Evolutionary conservation across 2,888 invertebrate genomes (phyloP).

Genomic region (Pollenia labialis): DNA sequence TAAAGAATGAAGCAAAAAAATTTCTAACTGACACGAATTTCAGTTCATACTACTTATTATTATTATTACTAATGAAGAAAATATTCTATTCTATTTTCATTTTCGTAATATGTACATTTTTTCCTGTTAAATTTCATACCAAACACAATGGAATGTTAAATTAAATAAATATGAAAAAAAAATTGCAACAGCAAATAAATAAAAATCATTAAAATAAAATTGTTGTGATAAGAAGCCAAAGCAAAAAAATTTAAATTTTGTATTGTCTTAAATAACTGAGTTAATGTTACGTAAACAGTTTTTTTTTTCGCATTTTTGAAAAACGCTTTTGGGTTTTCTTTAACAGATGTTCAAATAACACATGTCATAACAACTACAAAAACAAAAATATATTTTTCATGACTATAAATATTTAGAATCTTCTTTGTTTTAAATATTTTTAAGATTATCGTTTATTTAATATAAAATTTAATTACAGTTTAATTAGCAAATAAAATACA

Average conservation of each 20-base stretch:
- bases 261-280: constrained; percentile 43
- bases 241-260: constrained; percentile 41
- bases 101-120: constrained; percentile 38
- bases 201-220: constrained; percentile 15
- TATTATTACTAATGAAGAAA: constrained; percentile 65
- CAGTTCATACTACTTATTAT: constrained; percentile 21
- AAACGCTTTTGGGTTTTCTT: constrained; percentile 11
- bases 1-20: constrained; percentile 1
- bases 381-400: neutral
- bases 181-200: constrained; percentile 11
- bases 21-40: constrained; percentile 63
- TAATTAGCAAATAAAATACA: constrained; percentile 8
- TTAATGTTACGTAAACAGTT: constrained; percentile 10
- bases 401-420: constrained; percentile 10
- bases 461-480: constrained; percentile 31
- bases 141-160: constrained; percentile 63
- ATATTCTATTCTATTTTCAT: constrained; percentile 58
- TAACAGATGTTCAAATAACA: constrained; percentile 55
- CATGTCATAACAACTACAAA: constrained; percentile 1
- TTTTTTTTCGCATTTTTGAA: neutral
- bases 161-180: constrained; percentile 40
- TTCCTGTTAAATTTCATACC: constrained; percentile 19
- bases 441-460: neutral
- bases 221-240: constrained; percentile 62
- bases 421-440: constrained; percentile 53